Percentiles rank a stretch among this genome's conserved stretches.
These are phyloP conservation scores for Aplysina aerophoba DNA, from an alignment of 37 sponge, comb jelly and placozoan species.

Conservation along the genomic window DNA sequence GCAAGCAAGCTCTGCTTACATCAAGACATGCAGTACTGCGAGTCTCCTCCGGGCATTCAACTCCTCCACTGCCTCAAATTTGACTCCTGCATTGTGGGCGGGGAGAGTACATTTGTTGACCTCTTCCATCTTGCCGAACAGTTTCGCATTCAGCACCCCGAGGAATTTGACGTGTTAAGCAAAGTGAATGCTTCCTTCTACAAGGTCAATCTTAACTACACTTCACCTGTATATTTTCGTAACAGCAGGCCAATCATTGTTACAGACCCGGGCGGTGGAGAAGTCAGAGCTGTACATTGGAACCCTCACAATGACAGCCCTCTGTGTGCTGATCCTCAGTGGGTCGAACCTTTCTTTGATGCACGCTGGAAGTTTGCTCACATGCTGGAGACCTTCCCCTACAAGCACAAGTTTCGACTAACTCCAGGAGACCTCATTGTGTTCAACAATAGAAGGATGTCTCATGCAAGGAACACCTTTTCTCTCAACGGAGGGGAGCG, in stretches of 20 bases:
- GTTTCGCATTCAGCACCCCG: background rate
- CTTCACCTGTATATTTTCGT: background rate
- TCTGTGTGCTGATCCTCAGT: background rate
- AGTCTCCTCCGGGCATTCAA: slow-evolving; percentile 78
- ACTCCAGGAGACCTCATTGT: background rate
- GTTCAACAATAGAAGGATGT: slow-evolving; percentile 18
- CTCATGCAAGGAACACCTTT: background rate
- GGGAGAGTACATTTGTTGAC: slow-evolving; percentile 12
- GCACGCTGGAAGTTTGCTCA: slow-evolving; percentile 10
- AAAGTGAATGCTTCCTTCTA: background rate
- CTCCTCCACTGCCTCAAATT: slow-evolving; percentile 69
- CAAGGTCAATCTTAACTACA: background rate
- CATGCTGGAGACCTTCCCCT: background rate
- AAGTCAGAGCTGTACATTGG: background rate
- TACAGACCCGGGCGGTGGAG: background rate
- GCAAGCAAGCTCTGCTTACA: slow-evolving; percentile 36
- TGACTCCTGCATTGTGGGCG: background rate
- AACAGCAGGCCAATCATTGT: slow-evolving; percentile 4
- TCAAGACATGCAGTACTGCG: slow-evolving; percentile 68
- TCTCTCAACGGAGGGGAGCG: slow-evolving; percentile 12
- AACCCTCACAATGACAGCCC: background rate
- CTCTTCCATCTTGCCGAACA: background rate
- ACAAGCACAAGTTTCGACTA: background rate
- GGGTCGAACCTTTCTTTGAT: slow-evolving; percentile 13
- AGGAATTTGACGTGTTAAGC: slow-evolving; percentile 20